Evolutionary conservation across 2,113 vertebrate genomes (phyloP), one percentile per base, ranked within the genome.

Genomic region (Malurus elegans): DNA sequence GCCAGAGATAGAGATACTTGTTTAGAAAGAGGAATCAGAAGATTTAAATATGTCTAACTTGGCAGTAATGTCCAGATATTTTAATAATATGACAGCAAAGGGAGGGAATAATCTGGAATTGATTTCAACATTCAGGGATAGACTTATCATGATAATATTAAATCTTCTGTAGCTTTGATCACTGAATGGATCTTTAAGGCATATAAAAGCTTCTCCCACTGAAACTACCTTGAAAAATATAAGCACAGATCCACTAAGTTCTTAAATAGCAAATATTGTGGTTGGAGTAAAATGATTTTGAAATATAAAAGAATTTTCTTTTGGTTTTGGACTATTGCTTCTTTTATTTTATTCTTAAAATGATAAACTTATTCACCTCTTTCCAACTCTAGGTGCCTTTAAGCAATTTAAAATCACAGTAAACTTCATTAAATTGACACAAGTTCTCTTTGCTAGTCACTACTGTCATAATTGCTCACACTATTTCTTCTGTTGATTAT

Each of bases 1-100:
- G 71, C 79, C 9, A 13, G 75, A 78, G 89, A 65, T 73, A 76
- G 48, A 84, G 20, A 88, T 42, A 48, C 7, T 86, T 62, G 26
- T 91, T 94, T 83, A 83, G 44, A 86, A 92, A 62, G 70, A 92
- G 65, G n/a, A 67, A 78, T 90, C 20, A 66, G 75, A 94, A 94
- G 56, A 74, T 88, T 94, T 80, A 94, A 88, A 71, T 93, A 64
- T 32, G 36, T 53, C 14, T 74, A 74, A 93, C 48, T 94, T 94
- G 85, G 47, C 88, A 79, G 44, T 72, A 62, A 51, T 73, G 74
- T 47, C 67, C 5, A 82, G 45, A 72, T 86, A 84, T 82, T 96
- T 85, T 85, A 90, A 73, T 79, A 38, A 70, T 62, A 42, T 40
- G 67, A 45, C 80, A 79, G 51, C 58, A 31, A 66, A 75, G 14